Conservation (phyloP, 2,888 invertebrate genomes). For the Apodemia mormo region DNA sequence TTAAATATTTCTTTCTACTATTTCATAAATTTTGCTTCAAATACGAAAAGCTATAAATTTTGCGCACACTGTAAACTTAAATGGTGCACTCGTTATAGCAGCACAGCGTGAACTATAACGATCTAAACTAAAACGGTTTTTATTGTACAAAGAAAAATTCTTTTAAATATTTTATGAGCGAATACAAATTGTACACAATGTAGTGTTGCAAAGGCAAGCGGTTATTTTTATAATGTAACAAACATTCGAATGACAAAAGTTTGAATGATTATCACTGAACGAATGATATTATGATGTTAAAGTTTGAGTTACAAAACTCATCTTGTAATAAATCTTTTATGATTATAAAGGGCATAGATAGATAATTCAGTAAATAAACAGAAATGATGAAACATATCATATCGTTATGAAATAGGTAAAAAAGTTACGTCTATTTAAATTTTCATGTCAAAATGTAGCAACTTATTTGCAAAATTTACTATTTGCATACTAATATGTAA, state of each 20-base stretch:
- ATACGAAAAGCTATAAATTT: constrained; percentile 27
- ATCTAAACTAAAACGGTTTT: constrained; percentile 22
- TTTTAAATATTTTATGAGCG: constrained; percentile 10
- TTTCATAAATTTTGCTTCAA: constrained; percentile 19
- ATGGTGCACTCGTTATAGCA: constrained; percentile 23
- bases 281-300: no score
- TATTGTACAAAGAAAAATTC: constrained; percentile 18
- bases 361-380: no score
- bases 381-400: no score
- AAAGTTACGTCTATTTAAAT: no score
- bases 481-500: no score
- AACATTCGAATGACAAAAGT: not conserved
- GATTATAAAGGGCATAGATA: no score
- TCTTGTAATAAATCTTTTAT: no score
- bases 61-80: constrained; percentile 23
- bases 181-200: constrained; percentile 10
- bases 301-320: no score
- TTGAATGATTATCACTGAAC: no score
- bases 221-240: not conserved
- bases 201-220: not conserved
- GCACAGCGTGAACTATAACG: constrained; percentile 25
- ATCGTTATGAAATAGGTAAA: no score
- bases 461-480: no score
- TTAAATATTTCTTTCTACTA: constrained; percentile 6
- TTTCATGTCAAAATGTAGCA: no score